phyloP scores from a whole-genome alignment of 2,113 vertebrate genomes.

The Urocitellus parryii region DNA sequence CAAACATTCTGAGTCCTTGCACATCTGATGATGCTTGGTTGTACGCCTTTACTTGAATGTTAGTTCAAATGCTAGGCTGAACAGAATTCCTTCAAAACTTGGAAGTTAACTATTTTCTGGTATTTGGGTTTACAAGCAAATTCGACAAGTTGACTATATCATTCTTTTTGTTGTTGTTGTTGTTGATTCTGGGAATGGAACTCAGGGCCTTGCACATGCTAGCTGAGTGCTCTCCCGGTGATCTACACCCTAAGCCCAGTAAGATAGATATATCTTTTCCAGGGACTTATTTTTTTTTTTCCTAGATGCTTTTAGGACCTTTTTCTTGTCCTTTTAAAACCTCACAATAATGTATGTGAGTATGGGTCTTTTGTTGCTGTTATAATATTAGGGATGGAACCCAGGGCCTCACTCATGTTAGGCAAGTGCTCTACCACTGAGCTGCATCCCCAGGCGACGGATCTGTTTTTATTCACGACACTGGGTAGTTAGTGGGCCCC shows the following conservation, averaged over 20 bases:
- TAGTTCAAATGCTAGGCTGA: neutral
- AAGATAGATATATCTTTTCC: neutral
- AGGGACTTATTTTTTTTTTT: neutral
- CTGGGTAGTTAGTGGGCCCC: neutral
- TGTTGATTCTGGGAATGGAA: neutral
- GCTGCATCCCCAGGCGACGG: no score
- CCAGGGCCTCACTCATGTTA: no score
- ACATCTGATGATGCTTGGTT: neutral
- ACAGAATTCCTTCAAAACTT: neutral
- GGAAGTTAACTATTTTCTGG: neutral
- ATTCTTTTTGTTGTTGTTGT: neutral
- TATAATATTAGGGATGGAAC: no score
- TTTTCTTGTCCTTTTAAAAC: conserved; percentile 18
- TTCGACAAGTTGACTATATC: neutral
- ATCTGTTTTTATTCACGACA: neutral
- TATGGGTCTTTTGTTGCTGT: no score
- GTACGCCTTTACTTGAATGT: neutral
- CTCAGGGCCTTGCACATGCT: neutral
- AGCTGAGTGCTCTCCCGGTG: neutral
- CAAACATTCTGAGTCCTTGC: neutral
- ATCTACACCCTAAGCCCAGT: neutral
- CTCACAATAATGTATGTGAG: neutral
- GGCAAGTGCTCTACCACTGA: no score
- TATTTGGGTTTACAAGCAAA: neutral
- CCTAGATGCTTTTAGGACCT: neutral